Evolutionary conservation across 2,797 vertebrate species (phyloP), one percentile per base, ranked within the genome.

Genomic region (Knipowitschia caucasica): DNA sequence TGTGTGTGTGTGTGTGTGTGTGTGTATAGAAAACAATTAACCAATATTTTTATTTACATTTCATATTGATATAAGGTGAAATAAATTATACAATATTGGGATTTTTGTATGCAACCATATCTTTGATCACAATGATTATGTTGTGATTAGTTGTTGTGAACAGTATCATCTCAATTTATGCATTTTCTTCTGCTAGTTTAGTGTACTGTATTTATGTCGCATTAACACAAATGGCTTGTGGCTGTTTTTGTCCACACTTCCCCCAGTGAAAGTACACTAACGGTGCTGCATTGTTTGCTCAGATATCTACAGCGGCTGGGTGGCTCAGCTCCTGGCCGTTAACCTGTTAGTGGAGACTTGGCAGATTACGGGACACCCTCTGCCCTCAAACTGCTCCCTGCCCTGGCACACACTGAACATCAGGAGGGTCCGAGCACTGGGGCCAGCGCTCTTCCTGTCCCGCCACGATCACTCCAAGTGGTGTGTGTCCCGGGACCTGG

Each of bases 281-380:
- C 21, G 25, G n/a, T 42, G 3, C 1, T 2, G 4, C 44, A 17
- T 1, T 26, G 7, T 62, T 40, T 62, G 2, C 38, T 53, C 82
- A 97, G 95, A 98, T 73, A 98, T 98, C 74, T 94, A 94, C 7
- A 68, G 85, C 1, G 91, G 84, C 49, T 98, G 95, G 95, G 89
- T 94, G 62, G 94, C 95, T 78, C 94, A 94, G 81, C 64, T 40
- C 15, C 81, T 98, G 77, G 66, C 83, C 44, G 77, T 89, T 0
- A 86, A 95, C 84, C 85, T 98, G 59, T 79, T 98, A 71, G 85
- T 89, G 58, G 90, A 96, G 86, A 91, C 89, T 30, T 98, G 96
- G 95, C 92, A 91, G 69, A 89, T 59, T 24, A 67, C 77, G 1
- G 69, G 69, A 0, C 70, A 83, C 15, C 79, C 80, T 1, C 91